phyloP scores from a whole-genome alignment of 1,140 invertebrate species.

The Drosophila burlai region DNA sequence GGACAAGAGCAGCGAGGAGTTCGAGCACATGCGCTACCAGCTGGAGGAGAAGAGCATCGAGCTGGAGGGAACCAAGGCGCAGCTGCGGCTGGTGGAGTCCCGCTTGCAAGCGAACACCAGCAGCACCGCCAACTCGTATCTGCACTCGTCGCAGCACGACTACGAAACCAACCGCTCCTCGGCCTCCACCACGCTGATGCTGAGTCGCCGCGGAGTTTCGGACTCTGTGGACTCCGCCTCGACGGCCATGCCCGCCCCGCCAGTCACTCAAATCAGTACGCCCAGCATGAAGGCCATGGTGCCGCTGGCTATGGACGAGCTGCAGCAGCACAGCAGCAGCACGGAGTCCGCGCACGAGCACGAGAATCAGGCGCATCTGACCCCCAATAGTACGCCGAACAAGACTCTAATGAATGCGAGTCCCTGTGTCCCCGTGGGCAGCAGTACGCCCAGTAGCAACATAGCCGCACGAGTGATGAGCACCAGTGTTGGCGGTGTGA shows the following conservation, averaged over 20 bases:
- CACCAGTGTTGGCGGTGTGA: slow-evolving; percentile 76
- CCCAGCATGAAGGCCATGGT: slow-evolving; percentile 87
- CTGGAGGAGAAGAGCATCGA: slow-evolving; percentile 93
- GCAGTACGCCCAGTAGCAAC: slow-evolving; percentile 85
- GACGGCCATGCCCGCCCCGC: slow-evolving; percentile 53
- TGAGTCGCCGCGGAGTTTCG: slow-evolving; percentile 69
- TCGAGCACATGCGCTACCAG: slow-evolving; percentile 93
- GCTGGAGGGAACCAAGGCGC: slow-evolving; percentile 91
- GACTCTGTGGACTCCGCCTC: slow-evolving; percentile 64
- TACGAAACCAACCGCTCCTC: slow-evolving; percentile 83
- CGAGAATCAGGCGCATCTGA: slow-evolving; percentile 53
- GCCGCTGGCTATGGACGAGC: slow-evolving; percentile 86
- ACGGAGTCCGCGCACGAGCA: slow-evolving; percentile 89
- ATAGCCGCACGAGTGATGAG: slow-evolving; percentile 76
- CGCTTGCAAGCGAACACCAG: slow-evolving; percentile 64
- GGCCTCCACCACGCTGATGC: slow-evolving; percentile 80
- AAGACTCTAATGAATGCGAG: slow-evolving; percentile 58
- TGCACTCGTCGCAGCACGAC: slow-evolving; percentile 78
- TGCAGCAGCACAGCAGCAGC: slow-evolving; percentile 87
- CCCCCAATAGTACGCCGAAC: slow-evolving; percentile 48
- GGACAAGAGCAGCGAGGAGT: slow-evolving; percentile 91
- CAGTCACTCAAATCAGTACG: slow-evolving; percentile 84
- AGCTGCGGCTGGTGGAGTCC: slow-evolving; percentile 89
- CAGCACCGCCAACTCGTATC: slow-evolving; percentile 68
- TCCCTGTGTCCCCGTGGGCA: slow-evolving; percentile 71